Evolutionary conservation across 2,113 vertebrate species (phyloP), one percentile per base, ranked within the genome.

Genomic region (Apodemus sylvaticus): DNA sequence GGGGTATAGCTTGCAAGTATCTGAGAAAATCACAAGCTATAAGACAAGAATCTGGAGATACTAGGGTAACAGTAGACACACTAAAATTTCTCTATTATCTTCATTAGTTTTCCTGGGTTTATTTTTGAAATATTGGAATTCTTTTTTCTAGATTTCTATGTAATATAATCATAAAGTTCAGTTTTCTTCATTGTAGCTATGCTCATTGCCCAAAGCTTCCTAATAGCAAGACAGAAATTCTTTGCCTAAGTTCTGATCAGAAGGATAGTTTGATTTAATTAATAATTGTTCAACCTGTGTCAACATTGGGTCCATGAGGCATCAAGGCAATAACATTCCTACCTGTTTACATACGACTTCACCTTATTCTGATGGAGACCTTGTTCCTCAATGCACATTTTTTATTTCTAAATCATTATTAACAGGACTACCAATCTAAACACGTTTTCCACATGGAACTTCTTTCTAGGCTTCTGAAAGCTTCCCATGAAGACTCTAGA

Each of bases 1-100:
- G 55, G 66, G 45, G 26, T 78, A 68, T 39, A 83, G 36, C 82
- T 89, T 70, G 7, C 3, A 58, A 39, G 55, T 6, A 60, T 36
- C 78, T 91, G 26, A 29, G n/a, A 39, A 83, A 95, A 92, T 66
- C 78, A 45, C 74, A 77, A 95, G 88, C 51, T 74, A 1, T 36
- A 89, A 90, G 20, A 76, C 45, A 77, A 96, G 86, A 58, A 93
- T 71, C 58, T 81, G 78, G 85, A 58, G 78, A 87, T 60, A 73
- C 85, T 68, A 74, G 19, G 45, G 12, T 70, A 86, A 81, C 94
- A 74, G 87, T 48, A 93, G 76, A 19, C 68, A 53, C 42, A 48
- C 36, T 64, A 16, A 96, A 93, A 39, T 76, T 96, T 92, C 42
- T 94, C 77, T 34, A 60, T 58, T 81, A 74, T 45, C 60, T 71